Conservation (phyloP, 2,797 vertebrate species). For the Sebastes nivosus region DNA sequence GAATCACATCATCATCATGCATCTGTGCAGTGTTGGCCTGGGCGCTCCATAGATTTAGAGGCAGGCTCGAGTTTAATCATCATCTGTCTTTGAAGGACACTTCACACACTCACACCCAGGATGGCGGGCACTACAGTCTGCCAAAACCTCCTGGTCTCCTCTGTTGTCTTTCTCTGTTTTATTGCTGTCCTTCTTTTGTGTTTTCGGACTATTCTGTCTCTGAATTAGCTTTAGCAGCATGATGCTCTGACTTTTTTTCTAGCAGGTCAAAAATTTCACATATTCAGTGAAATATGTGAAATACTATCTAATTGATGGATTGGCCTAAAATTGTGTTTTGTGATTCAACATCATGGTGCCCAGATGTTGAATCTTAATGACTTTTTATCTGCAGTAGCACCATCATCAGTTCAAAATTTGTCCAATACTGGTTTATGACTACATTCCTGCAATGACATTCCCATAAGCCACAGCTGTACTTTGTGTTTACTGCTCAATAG, state of each 20-base stretch:
- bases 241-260: neutral
- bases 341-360: neutral
- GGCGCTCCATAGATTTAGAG: constrained; percentile 10
- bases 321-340: neutral
- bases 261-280: neutral
- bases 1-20: constrained; percentile 14
- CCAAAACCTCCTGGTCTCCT: neutral
- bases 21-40: constrained; percentile 9
- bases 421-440: neutral
- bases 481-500: neutral
- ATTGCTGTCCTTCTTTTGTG: neutral
- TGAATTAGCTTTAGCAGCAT: neutral
- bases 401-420: neutral
- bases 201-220: constrained; percentile 4
- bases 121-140: neutral
- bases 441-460: neutral
- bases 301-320: neutral
- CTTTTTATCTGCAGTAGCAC: neutral
- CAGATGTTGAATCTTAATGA: neutral
- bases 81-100: constrained; percentile 46
- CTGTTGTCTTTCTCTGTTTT: constrained; percentile 1
- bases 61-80: constrained; percentile 41
- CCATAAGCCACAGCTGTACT: neutral
- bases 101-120: constrained; percentile 29
- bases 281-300: neutral